Base-by-base conservation (phyloP, 2,113 vertebrate species). In the Pristiophorus japonicus region DNA sequence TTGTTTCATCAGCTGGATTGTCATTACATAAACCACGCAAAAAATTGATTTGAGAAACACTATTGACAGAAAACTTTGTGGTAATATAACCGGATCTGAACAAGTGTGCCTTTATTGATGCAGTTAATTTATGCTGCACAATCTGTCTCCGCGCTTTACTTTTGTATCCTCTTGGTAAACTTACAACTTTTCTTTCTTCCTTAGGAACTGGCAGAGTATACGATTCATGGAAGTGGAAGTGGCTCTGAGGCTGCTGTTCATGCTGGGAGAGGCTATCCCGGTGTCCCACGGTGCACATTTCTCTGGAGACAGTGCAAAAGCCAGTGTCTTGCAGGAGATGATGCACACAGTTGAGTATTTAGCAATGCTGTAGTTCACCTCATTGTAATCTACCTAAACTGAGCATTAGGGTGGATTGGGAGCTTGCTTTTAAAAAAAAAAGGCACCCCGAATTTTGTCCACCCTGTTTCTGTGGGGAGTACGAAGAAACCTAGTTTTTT, bases 211-310 rank as follows among this genome's bases (percentile, higher is more conserved):
- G 99, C 99, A 98, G 97, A 97, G 98, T 0, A 97, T 98, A 0
- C 96, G 97, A 4, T 99, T 99, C 97, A 99, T 99, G 99, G 99
- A 99, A 97, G 98, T 99, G 96, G 99, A 99, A 97, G 98, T 99
- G 95, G 98, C 99, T 87, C 98, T 99, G 97, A 96, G 99, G 95
- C 97, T 99, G 97, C 97, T 99, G 45, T 99, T 99, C 97, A 99
- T 99, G 99, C 96, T 99, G 96, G 99, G 99, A 4, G 99, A 99
- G 96, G 99, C 99, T 20, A 98, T 99, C 97, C 99, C 99, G 0
- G 98, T 98, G 0, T 98, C 98, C 30, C 99, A 99, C 78, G 99
- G 99, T 66, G 99, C 99, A 65, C 99, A 99, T 95, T 99, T 99
- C 97, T 98, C 98, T 45, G 99, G 99, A 94, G 99, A 99, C 97